Evolutionary conservation across 1,140 invertebrate species (phyloP), one percentile per base, ranked within the genome.

Genomic region (Hermetia illucens): DNA sequence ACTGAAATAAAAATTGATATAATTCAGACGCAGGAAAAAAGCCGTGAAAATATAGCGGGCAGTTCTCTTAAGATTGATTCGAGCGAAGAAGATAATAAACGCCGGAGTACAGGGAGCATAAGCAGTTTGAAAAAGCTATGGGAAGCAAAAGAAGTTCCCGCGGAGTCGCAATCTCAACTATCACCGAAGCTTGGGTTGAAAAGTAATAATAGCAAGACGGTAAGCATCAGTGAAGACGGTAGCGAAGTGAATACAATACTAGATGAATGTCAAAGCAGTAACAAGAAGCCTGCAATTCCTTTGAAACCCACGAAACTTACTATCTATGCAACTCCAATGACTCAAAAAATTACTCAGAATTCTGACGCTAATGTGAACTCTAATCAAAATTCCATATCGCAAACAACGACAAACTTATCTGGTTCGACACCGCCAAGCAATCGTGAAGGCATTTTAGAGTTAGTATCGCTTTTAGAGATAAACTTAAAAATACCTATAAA

Each of bases 101-200:
- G 87, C n/a, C 77, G 82, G 34, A 91, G 86, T 55, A 90, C 86
- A 21, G 87, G 88, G 35, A 90, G 86, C 62, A 92, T 94, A 52
- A 89, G 78, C 56, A 92, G 82, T 55, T 67, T 93, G 44, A 92
- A 91, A 54, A 89, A 88, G 61, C 62, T 93, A 18, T 93, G 89
- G 89, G 89, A 90, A 63, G 75, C 77, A 27, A 79, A 74, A 52
- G 75, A 78, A 50, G 43, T 29, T 6, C 39, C 54, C 36, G 53
- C 46, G 35, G 58, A 57, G 21, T 58, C 62, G 32, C 56, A 38
- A 19, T 39, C 45, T 3, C 55, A 58, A 39, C 42, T 58, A n/a
- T 58, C 55, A 25, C 55, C 55, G 36, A 58, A 58, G 38, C 55
- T 35, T 34, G 21, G 15, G 27, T 12, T 20, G 32, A 29, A 13